Conservation (phyloP, 2,113 vertebrate genomes). For the Phrynosoma blainvillii region DNA sequence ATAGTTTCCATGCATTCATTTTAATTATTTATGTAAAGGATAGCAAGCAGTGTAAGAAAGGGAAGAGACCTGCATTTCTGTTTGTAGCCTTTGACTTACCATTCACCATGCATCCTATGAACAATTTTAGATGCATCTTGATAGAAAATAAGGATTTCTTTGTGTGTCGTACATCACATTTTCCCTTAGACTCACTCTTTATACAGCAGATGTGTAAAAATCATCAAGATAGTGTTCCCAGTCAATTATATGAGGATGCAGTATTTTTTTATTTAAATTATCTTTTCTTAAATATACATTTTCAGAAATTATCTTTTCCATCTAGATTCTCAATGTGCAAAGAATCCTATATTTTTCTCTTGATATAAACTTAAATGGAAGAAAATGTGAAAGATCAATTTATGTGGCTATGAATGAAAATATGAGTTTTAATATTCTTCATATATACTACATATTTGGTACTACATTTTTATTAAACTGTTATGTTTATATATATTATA, state of each 20-base stretch:
- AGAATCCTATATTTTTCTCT: background rate
- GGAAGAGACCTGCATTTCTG: background rate
- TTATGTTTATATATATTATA: background rate
- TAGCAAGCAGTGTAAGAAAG: no score
- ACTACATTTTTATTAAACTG: background rate
- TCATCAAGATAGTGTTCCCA: background rate
- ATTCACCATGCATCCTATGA: background rate
- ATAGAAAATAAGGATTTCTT: background rate
- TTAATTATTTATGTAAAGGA: slow-evolving; percentile 29
- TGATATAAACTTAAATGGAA: background rate
- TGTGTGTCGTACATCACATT: background rate
- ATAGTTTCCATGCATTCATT: background rate
- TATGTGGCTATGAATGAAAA: background rate
- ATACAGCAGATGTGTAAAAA: background rate
- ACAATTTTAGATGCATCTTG: background rate
- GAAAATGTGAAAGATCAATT: no score
- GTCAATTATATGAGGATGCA: background rate
- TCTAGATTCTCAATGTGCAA: background rate
- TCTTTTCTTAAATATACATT: background rate
- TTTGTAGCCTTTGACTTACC: background rate
- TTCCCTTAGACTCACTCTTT: background rate
- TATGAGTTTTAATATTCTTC: background rate
- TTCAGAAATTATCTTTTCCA: background rate
- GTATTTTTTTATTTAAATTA: background rate
- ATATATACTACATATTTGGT: background rate